phyloP scores from a whole-genome alignment of 1,140 invertebrate species.

The Microplitis demolitor region DNA sequence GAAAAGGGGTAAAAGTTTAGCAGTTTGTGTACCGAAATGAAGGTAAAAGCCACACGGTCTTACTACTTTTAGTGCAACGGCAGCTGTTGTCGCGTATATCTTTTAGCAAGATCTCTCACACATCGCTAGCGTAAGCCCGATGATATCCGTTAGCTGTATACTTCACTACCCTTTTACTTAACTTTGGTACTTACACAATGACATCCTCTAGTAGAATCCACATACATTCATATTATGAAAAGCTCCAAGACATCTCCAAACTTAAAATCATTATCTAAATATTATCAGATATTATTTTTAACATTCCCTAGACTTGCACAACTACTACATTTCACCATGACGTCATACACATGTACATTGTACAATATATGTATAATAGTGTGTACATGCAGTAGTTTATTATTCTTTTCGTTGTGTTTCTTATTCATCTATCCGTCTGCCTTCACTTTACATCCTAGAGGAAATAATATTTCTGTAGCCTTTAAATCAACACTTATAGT shows the following conservation, averaged over 20 bases:
- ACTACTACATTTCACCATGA: no score
- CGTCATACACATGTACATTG: background rate
- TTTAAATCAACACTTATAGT: no score
- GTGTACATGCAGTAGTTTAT: slow-evolving; percentile 4
- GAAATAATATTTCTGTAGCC: no score
- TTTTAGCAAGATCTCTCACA: slow-evolving; percentile 46
- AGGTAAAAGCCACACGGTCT: slow-evolving; percentile 5
- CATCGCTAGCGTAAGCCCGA: slow-evolving; percentile 30
- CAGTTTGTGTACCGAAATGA: background rate
- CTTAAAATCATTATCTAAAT: slow-evolving; percentile 45
- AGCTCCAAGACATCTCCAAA: background rate
- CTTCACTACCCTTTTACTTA: slow-evolving; percentile 7
- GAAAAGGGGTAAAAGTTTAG: background rate
- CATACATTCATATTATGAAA: background rate
- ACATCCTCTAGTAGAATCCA: background rate
- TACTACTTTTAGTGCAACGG: background rate
- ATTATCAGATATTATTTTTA: slow-evolving; percentile 48
- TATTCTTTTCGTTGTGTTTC: slow-evolving; percentile 3
- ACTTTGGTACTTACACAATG: background rate
- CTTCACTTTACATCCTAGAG: background rate
- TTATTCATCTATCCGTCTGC: background rate
- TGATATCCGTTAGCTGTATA: slow-evolving; percentile 17
- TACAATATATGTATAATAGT: background rate
- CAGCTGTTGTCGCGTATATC: slow-evolving; percentile 46
- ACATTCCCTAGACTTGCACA: slow-evolving; percentile 2